phyloP scores from a whole-genome alignment of 2,888 invertebrate genomes.

The Aspidiotus rigidus region DNA sequence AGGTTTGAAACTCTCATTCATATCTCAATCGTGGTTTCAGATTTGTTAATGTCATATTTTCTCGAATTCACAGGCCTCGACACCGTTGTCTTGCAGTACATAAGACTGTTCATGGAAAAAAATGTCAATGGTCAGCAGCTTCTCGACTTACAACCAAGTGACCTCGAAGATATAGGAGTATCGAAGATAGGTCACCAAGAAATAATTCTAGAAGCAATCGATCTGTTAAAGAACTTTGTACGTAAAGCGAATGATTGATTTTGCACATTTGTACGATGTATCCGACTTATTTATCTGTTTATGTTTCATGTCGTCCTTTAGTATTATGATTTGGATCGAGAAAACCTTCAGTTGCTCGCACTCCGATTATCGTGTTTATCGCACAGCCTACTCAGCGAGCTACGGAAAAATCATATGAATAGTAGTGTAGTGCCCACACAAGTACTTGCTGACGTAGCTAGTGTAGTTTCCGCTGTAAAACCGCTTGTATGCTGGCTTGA shows the following conservation, averaged over 20 bases:
- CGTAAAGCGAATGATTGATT: conserved; percentile 42
- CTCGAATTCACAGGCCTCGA: conserved; percentile 57
- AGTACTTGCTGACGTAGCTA: conserved; percentile 75
- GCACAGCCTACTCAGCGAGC: conserved; percentile 63
- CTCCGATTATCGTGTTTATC: conserved; percentile 74
- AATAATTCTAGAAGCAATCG: conserved; percentile 82
- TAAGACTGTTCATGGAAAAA: conserved; percentile 68
- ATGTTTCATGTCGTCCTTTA: conserved; percentile 43
- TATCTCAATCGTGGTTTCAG: not conserved
- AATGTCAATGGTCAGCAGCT: conserved; percentile 73
- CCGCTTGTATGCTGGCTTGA: conserved; percentile 86
- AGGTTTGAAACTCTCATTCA: conserved; percentile 49
- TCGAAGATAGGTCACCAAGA: conserved; percentile 86
- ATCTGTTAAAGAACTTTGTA: conserved; percentile 79
- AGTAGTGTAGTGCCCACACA: conserved; percentile 62
- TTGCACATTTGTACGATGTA: not conserved
- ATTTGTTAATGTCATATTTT: conserved; percentile 8
- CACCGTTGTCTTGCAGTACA: conserved; percentile 67
- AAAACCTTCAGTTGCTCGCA: conserved; percentile 83
- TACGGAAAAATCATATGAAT: conserved; percentile 50
- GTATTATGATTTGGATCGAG: conserved; percentile 84
- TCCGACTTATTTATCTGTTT: not conserved
- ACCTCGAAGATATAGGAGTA: conserved; percentile 78
- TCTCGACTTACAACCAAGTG: conserved; percentile 74
- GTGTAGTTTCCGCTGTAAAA: conserved; percentile 73